Base-by-base conservation (phyloP, 1,140 invertebrate genomes). In the Phthorimaea operculella region DNA sequence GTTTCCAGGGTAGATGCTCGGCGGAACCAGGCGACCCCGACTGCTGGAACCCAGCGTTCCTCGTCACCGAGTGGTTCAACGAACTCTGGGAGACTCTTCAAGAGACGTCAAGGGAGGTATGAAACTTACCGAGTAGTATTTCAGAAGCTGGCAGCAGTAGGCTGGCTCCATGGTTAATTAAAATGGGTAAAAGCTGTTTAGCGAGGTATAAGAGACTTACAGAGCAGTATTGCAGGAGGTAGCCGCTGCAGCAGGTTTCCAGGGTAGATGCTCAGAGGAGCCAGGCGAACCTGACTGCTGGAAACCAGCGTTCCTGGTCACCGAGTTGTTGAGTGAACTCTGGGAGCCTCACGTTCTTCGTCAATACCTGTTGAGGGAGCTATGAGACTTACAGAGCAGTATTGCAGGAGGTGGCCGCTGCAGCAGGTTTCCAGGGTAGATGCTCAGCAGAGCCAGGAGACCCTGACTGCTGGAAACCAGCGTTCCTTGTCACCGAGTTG, bases 291-390 rank as follows among this genome's bases (percentile, higher is more conserved):
- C 21, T 28, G 74, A 69, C 49, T 71, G 75, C 52, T 77, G 75
- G 62, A 85, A 85, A 18, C 79, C 79, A 1, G 71, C 64, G 56
- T 85, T 83, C 59, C 68, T 73, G 33, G 74, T 78, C 12, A 81
- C 76, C 7, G 44, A 11, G 14, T 42, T 42, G 21, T 28, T 28
- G 21, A 83, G 60, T 1, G 74, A 79, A 21, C 54, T 53, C 18
- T 72, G 70, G 12, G 71, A 75, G 6, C 70, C 68, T 51, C 64
- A 66, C 63, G 71, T n/a, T n/a, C n/a, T n/a, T n/a, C n/a, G n/a
- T n/a, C n/a, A n/a, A n/a, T n/a, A n/a, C n/a, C n/a, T n/a, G n/a
- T n/a, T n/a, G n/a, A n/a, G 33, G 33, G 11, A 34, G 6, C 33
- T 34, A 6, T 34, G 33, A 34, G 33, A 76, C 79, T 73, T 57